Evolutionary conservation across 1,140 invertebrate genomes (phyloP), one percentile per base, ranked within the genome.

Genomic region (Antheraea mylitta): DNA sequence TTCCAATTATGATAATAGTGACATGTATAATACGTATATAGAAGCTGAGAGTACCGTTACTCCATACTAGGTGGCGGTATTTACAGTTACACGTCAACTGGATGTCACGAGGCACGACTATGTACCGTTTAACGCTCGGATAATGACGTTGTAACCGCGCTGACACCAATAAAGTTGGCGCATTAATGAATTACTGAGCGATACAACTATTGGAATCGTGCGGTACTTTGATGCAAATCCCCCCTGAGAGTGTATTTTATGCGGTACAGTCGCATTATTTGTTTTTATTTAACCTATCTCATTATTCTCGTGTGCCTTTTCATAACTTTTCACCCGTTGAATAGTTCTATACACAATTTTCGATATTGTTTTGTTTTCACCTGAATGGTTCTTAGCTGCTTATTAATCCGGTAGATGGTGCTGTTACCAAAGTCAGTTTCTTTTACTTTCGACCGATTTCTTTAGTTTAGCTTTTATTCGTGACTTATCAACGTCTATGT

Each of bases 1-100:
- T 42, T 42, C 11, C 38, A 63, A 19, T 38, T 48, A 59, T 71
- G 70, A 70, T 73, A 74, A 73, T 71, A 78, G 16, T 74, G 79
- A 76, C 78, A 82, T 81, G 83, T 85, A 73, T 81, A 65, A 77
- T 71, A 73, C 60, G 22, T 61, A 63, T 77, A 67, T 81, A 80
- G 74, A 83, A 87, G 75, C 79, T 42, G 42, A 59, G 67, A 77
- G 76, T 90, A 87, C 87, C 86, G 88, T 86, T 88, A 89, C 68
- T 65, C 77, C 77, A 73, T 82, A 82, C 85, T 83, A 89, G 86
- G 78, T 89, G 88, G 81, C 84, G 80, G 74, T 83, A 79, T 80
- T 83, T 79, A 81, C 87, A 83, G 87, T 86, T 87, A 85, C 45
- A 60, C 75, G 71, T 77, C 78, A 80, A 79, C 80, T 53, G 68